These are phyloP conservation scores for Eutolmus rufibarbis DNA, from an alignment of 2,888 invertebrate species.

Conservation along the genomic window DNA sequence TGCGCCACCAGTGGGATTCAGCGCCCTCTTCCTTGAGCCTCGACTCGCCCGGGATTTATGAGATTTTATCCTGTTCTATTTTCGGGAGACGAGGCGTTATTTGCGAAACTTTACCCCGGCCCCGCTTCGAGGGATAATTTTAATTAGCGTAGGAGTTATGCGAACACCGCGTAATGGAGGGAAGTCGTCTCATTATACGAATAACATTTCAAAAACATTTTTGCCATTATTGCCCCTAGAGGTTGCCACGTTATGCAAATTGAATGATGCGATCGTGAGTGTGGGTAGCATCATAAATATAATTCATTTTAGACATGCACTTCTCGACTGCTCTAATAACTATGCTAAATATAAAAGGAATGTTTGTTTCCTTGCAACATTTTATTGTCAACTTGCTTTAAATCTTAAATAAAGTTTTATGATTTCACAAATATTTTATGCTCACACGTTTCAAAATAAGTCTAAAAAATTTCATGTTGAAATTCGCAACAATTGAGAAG, in stretches of 20 bases:
- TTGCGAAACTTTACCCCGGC: background rate
- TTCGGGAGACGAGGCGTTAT: background rate
- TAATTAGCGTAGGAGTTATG: background rate
- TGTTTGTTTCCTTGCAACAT: no score
- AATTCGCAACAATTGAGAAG: no score
- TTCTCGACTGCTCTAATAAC: no score
- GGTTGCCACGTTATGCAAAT: background rate
- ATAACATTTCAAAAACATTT: background rate
- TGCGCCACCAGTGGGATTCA: background rate
- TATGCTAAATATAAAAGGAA: background rate
- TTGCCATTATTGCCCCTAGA: background rate
- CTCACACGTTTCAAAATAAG: no score
- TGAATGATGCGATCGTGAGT: background rate
- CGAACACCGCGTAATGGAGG: background rate
- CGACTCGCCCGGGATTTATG: background rate
- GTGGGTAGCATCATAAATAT: background rate
- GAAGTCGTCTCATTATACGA: background rate
- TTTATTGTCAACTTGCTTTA: no score
- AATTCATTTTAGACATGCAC: background rate
- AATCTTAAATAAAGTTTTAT: no score
- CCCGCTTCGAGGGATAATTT: background rate
- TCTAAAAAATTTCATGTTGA: no score
- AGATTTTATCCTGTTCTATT: background rate
- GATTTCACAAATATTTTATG: no score
- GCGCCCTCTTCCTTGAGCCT: background rate